Conservation (phyloP, 2,113 vertebrate genomes). For the Tautogolabrus adspersus region DNA sequence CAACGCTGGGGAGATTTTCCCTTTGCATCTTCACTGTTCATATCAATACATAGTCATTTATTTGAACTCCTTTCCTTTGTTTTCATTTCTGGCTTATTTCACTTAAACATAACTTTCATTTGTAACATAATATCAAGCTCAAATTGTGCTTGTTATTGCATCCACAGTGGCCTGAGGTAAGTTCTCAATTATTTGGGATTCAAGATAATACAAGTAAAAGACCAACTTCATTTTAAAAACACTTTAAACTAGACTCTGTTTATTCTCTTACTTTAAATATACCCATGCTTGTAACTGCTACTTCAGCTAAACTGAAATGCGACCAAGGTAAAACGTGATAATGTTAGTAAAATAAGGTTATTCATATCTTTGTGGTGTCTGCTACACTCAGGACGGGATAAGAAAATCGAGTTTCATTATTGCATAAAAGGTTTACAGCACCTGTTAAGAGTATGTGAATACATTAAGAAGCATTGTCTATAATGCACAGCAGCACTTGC, state of each 20-base stretch:
- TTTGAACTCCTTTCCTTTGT: background rate
- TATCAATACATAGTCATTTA: background rate
- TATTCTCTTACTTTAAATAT: conserved; percentile 45
- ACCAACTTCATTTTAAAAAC: conserved; percentile 55
- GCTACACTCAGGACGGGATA: conserved; percentile 44
- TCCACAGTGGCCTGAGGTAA: conserved; percentile 64
- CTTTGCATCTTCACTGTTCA: conserved; percentile 6
- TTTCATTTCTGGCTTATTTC: conserved; percentile 29
- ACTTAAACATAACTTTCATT: conserved; percentile 29
- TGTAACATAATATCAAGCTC: conserved; percentile 19
- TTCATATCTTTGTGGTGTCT: conserved; percentile 35
- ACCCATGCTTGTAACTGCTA: conserved; percentile 31
- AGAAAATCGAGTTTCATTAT: conserved; percentile 69
- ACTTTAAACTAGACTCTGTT: conserved; percentile 46
- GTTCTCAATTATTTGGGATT: conserved; percentile 50
- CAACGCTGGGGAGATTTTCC: background rate
- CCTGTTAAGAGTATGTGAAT: conserved; percentile 44
- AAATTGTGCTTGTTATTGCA: conserved; percentile 61
- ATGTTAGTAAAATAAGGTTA: conserved; percentile 47
- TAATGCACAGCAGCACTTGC: conserved; percentile 8
- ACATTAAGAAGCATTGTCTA: conserved; percentile 39
- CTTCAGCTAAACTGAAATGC: conserved; percentile 40
- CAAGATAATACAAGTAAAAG: conserved; percentile 39
- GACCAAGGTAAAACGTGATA: conserved; percentile 37
- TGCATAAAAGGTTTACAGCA: conserved; percentile 72